These are phyloP conservation scores for Tupaia chinensis DNA, from an alignment of 2,113 vertebrate genomes.

Conservation along the genomic window DNA sequence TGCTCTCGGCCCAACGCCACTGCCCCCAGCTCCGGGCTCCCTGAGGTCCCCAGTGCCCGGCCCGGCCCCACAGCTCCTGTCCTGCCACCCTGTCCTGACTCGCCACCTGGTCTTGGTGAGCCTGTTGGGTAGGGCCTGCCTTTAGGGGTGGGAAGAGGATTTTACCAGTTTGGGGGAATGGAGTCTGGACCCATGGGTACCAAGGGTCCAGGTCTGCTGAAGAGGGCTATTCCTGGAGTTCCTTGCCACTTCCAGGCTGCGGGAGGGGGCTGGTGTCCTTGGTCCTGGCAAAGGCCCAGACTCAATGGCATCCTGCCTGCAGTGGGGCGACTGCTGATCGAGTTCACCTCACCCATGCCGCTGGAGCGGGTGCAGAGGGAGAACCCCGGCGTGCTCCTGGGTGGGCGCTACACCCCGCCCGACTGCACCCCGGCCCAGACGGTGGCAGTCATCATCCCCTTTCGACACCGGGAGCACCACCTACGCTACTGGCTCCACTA, in stretches of 20 bases:
- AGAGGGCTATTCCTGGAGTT: slow-evolving; percentile 1
- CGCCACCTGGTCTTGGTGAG: slow-evolving; percentile 94
- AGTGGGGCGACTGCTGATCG: slow-evolving; percentile 98
- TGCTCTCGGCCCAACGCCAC: slow-evolving; percentile 93
- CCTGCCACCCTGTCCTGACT: slow-evolving; percentile 95
- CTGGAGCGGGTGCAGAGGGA: slow-evolving; percentile 98
- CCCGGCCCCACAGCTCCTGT: slow-evolving; percentile 89
- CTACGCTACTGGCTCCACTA: slow-evolving; percentile 99
- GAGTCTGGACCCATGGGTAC: neutral
- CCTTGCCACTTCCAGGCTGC: neutral
- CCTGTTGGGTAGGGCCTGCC: slow-evolving; percentile 25
- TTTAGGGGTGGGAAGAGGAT: neutral
- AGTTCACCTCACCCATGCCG: slow-evolving; percentile 98
- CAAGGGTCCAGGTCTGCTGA: neutral
- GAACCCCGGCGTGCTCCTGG: slow-evolving; percentile 96
- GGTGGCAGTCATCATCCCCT: slow-evolving; percentile 99
- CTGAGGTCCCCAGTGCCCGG: slow-evolving; percentile 88
- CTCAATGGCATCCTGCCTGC: slow-evolving; percentile 76
- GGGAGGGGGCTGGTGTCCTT: neutral
- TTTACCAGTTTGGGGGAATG: neutral
- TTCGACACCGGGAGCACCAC: slow-evolving; percentile 97
- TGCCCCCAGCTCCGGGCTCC: slow-evolving; percentile 87
- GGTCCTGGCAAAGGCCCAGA: slow-evolving; percentile 53
- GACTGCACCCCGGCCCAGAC: slow-evolving; percentile 96
- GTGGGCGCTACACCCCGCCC: slow-evolving; percentile 93